phyloP scores from a whole-genome alignment of 2,113 vertebrate species.

The Gopherus evgoodei region DNA sequence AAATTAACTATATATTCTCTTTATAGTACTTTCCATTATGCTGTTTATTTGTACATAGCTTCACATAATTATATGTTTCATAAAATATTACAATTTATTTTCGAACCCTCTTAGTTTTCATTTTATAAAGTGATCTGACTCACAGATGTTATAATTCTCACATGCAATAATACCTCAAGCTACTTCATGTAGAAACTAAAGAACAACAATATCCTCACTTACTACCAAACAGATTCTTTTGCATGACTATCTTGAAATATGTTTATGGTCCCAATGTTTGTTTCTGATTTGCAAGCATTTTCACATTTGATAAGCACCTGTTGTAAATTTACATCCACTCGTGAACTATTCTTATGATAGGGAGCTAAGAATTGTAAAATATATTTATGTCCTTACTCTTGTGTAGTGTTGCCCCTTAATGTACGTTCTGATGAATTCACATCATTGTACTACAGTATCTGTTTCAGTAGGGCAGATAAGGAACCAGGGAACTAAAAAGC shows the following conservation, averaged over 20 bases:
- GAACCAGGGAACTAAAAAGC: constrained; percentile 32
- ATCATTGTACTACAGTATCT: constrained; percentile 30
- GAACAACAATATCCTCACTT: constrained; percentile 34
- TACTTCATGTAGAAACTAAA: constrained; percentile 44
- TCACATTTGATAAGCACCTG: constrained; percentile 82
- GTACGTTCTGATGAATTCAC: constrained; percentile 73
- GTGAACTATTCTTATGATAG: constrained; percentile 65
- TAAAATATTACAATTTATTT: constrained; percentile 16
- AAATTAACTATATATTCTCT: neutral
- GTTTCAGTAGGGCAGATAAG: constrained; percentile 27
- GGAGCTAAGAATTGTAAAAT: constrained; percentile 73
- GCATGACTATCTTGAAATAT: constrained; percentile 68
- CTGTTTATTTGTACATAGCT: neutral
- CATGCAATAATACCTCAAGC: constrained; percentile 7
- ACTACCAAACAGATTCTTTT: constrained; percentile 53
- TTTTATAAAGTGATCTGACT: neutral
- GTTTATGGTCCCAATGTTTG: constrained; percentile 72
- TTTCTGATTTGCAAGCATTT: constrained; percentile 79
- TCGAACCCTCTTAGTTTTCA: neutral
- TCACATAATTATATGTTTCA: constrained; percentile 26
- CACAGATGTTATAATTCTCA: constrained; percentile 21
- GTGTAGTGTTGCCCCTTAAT: constrained; percentile 56
- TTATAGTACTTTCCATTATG: neutral
- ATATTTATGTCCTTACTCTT: constrained; percentile 71
- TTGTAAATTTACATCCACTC: constrained; percentile 77